A percentile compares a stretch with the other conserved stretches of the same genome.
Evolutionary conservation across 2,113 vertebrate genomes (phyloP).

Genomic region (Onychostoma macrolepis): DNA sequence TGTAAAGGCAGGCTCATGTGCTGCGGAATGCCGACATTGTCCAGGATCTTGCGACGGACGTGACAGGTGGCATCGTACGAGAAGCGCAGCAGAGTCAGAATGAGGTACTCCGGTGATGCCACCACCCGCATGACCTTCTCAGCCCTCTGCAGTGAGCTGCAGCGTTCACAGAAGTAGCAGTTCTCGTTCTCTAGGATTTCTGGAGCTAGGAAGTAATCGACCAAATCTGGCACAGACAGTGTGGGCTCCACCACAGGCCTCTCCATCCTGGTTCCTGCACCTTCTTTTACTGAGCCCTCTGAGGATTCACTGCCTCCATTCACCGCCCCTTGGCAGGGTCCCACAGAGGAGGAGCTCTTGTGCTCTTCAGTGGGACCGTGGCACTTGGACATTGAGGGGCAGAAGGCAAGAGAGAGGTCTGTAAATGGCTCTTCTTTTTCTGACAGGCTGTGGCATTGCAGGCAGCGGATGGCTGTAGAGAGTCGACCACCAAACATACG

Average conservation of each 20-base stretch:
- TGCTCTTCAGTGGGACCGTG: slow-evolving; percentile 60
- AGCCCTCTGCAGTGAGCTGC: slow-evolving; percentile 91
- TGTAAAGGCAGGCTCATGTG: slow-evolving; percentile 87
- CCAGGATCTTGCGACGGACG: slow-evolving; percentile 93
- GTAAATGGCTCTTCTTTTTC: slow-evolving; percentile 96
- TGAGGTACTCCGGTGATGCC: slow-evolving; percentile 94
- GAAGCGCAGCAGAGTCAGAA: slow-evolving; percentile 95
- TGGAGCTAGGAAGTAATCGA: slow-evolving; percentile 95
- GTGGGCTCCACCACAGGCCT: slow-evolving; percentile 71
- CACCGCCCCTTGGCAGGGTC: slow-evolving; percentile 72
- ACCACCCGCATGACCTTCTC: slow-evolving; percentile 93
- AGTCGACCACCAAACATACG: slow-evolving; percentile 93
- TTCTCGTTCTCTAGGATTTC: slow-evolving; percentile 96
- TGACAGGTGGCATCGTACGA: slow-evolving; percentile 95
- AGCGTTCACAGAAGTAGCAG: slow-evolving; percentile 95
- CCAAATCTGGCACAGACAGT: slow-evolving; percentile 88
- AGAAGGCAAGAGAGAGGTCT: slow-evolving; percentile 94
- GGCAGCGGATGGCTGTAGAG: slow-evolving; percentile 88
- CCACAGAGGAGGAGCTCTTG: slow-evolving; percentile 56
- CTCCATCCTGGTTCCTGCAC: slow-evolving; percentile 62
- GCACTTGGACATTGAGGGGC: slow-evolving; percentile 75
- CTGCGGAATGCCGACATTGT: slow-evolving; percentile 90
- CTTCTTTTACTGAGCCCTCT: slow-evolving; percentile 45
- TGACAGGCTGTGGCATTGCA: slow-evolving; percentile 90
- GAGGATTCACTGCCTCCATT: slow-evolving; percentile 75